Conservation (phyloP, 2,797 vertebrate genomes). For the Enteromius trimaculatus region DNA sequence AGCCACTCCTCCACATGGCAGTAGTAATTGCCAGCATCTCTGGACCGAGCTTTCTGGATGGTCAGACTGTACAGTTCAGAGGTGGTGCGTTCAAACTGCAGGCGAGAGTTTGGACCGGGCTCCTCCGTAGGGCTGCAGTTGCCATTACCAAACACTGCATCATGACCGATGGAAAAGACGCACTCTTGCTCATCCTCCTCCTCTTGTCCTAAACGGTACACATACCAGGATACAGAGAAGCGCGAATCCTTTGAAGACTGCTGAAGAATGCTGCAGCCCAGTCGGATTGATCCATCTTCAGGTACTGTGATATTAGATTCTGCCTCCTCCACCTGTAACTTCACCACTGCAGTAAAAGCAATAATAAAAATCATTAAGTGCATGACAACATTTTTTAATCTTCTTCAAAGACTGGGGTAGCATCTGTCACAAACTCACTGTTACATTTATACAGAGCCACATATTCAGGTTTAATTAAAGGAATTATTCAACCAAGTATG, state of each 20-base stretch:
- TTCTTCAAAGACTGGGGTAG: neutral
- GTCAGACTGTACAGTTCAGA: constrained; percentile 89
- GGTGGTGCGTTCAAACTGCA: constrained; percentile 89
- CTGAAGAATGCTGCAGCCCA: constrained; percentile 90
- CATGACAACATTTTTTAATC: constrained; percentile 12
- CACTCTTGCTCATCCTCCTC: constrained; percentile 69
- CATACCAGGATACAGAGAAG: constrained; percentile 94
- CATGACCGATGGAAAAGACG: constrained; percentile 88
- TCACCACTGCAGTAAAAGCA: constrained; percentile 77
- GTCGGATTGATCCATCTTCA: constrained; percentile 83
- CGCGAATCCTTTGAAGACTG: constrained; percentile 90
- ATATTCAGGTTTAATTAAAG: constrained; percentile 2
- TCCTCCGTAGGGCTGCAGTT: constrained; percentile 80
- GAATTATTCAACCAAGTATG: neutral
- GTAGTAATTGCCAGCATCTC: constrained; percentile 89
- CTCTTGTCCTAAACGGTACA: constrained; percentile 68
- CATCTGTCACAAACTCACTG: neutral
- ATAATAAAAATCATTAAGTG: neutral
- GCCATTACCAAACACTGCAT: constrained; percentile 86
- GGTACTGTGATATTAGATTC: constrained; percentile 87
- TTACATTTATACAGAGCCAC: neutral
- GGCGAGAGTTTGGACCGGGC: constrained; percentile 78
- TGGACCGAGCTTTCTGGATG: constrained; percentile 80
- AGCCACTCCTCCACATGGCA: constrained; percentile 96
- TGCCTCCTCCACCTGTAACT: constrained; percentile 87